Conservation (phyloP, 2,888 invertebrate species). For the Ochropacha duplaris region DNA sequence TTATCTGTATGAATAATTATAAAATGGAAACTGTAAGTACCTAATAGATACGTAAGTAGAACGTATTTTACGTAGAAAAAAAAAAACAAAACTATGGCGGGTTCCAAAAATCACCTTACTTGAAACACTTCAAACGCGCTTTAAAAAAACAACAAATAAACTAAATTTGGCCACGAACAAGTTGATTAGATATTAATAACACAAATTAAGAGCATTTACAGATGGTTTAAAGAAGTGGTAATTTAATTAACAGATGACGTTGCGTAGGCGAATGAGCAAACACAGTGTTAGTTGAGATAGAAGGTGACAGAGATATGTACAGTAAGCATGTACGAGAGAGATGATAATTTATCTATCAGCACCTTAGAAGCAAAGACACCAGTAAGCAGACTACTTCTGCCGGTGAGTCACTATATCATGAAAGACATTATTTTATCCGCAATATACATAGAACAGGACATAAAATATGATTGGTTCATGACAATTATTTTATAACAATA, state of each 20-base stretch:
- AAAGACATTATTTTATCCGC: slow-evolving; percentile 44
- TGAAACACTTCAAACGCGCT: no score
- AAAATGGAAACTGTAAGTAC: no score
- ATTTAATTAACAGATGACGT: slow-evolving; percentile 74
- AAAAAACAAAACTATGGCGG: no score
- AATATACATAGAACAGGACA: slow-evolving; percentile 38
- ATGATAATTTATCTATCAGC: slow-evolving; percentile 54
- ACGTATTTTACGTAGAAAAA: no score
- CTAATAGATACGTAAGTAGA: no score
- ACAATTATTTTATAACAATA: slow-evolving; percentile 23
- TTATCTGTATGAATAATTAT: no score
- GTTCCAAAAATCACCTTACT: no score
- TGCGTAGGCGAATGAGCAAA: slow-evolving; percentile 54
- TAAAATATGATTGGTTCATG: slow-evolving; percentile 33
- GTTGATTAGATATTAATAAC: slow-evolving; percentile 14
- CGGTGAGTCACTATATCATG: slow-evolving; percentile 57
- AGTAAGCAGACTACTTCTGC: slow-evolving; percentile 55
- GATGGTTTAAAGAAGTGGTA: slow-evolving; percentile 50
- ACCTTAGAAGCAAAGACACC: slow-evolving; percentile 45
- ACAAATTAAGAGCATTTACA: slow-evolving; percentile 34
- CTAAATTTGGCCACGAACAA: slow-evolving; percentile 10
- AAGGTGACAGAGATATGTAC: slow-evolving; percentile 54
- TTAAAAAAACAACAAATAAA: no score
- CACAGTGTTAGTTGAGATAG: slow-evolving; percentile 48
- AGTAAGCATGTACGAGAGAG: slow-evolving; percentile 52